phyloP scores from a whole-genome alignment of 2,113 vertebrate species.

The Spermophilus dauricus region DNA sequence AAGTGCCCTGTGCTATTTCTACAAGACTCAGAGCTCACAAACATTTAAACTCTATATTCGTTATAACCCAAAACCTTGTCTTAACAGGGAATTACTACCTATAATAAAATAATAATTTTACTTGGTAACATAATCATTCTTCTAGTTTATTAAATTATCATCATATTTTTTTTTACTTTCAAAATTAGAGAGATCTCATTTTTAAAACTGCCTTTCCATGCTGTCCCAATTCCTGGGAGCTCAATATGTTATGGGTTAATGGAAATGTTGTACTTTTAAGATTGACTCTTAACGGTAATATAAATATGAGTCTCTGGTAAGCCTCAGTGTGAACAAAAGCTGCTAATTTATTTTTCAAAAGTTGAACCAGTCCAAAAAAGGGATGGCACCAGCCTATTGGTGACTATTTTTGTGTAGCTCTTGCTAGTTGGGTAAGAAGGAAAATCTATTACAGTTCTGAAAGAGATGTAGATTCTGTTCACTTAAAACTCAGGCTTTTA shows the following conservation, averaged over 20 bases:
- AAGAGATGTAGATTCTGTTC: slow-evolving; percentile 66
- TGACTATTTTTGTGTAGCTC: slow-evolving; percentile 72
- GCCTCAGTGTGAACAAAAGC: slow-evolving; percentile 75
- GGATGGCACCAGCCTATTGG: slow-evolving; percentile 62
- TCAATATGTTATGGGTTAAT: slow-evolving; percentile 69
- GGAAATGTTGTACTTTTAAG: slow-evolving; percentile 77
- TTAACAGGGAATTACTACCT: slow-evolving; percentile 31
- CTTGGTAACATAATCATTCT: slow-evolving; percentile 68
- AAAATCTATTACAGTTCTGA: slow-evolving; percentile 67
- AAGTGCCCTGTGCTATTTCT: not conserved
- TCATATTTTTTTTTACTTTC: slow-evolving; percentile 74
- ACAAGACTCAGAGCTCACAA: not conserved
- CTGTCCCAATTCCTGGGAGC: slow-evolving; percentile 63
- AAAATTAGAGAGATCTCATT: slow-evolving; percentile 62
- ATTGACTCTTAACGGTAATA: slow-evolving; percentile 68
- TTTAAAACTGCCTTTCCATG: slow-evolving; percentile 74
- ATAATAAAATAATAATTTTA: slow-evolving; percentile 11
- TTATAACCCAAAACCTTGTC: not conserved
- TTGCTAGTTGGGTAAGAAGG: slow-evolving; percentile 7
- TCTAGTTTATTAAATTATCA: slow-evolving; percentile 66
- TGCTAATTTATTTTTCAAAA: slow-evolving; percentile 77
- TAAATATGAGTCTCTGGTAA: slow-evolving; percentile 86
- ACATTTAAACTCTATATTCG: slow-evolving; percentile 19
- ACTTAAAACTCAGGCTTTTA: slow-evolving; percentile 72
- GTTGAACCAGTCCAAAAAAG: slow-evolving; percentile 77